Percentiles rank a stretch among this genome's conserved stretches.
phyloP scores from a whole-genome alignment of 2,797 vertebrate genomes.

The Danionella dracula region DNA sequence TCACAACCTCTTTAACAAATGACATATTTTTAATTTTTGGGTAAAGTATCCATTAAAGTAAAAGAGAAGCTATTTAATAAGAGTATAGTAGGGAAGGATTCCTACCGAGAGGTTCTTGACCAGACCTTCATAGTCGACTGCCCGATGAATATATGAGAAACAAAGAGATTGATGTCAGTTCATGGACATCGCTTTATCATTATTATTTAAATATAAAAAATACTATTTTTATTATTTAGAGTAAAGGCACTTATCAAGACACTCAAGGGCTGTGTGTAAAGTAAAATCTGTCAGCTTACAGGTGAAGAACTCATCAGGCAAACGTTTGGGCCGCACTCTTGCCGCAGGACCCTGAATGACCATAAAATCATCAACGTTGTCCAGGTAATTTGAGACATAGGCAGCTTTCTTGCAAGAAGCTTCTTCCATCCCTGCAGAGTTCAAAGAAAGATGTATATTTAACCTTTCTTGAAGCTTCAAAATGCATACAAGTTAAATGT shows the following conservation, averaged over 20 bases:
- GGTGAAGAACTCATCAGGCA: conserved; percentile 76
- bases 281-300: conserved; percentile 72
- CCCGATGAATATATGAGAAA: conserved; percentile 56
- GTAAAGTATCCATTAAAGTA: too few species aligned
- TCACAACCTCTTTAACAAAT: too few species aligned
- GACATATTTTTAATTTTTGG: too few species aligned
- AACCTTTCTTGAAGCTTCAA: too few species aligned
- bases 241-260: not conserved
- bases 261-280: not conserved
- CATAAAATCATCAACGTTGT: conserved; percentile 65
- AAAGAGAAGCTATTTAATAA: too few species aligned
- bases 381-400: conserved; percentile 74
- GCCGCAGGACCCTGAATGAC: conserved; percentile 83
- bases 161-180: conserved; percentile 17
- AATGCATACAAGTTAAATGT: too few species aligned
- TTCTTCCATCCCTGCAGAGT: conserved; percentile 84
- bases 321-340: conserved; percentile 71
- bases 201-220: not conserved
- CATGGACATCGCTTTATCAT: not conserved
- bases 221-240: too few species aligned
- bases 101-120: conserved; percentile 91
- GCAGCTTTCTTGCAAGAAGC: conserved; percentile 72
- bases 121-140: conserved; percentile 89
- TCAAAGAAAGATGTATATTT: too few species aligned
- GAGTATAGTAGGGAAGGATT: conserved; percentile 19